phyloP scores from a whole-genome alignment of 2,113 vertebrate species.

The Pollimyrus isidori region DNA sequence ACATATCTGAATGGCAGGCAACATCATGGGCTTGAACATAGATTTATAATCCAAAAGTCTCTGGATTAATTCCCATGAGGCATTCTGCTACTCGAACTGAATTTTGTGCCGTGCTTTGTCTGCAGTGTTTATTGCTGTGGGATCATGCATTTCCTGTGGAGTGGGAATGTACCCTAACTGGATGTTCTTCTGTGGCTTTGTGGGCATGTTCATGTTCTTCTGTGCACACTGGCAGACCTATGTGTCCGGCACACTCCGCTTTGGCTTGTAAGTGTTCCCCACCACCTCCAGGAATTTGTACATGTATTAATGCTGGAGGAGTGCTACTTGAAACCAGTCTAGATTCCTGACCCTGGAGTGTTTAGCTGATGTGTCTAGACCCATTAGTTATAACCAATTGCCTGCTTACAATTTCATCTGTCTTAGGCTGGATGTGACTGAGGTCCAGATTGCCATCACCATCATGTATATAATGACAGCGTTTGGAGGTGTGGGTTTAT shows the following conservation, averaged over 20 bases:
- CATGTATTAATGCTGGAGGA: not conserved
- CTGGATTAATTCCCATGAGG: not conserved
- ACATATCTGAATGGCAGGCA: not conserved
- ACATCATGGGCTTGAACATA: not conserved
- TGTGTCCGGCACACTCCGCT: constrained; percentile 85
- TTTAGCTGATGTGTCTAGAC: not conserved
- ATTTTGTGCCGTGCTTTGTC: constrained; percentile 26
- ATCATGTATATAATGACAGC: constrained; percentile 76
- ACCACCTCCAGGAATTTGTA: not conserved
- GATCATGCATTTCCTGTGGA: constrained; percentile 76
- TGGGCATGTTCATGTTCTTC: constrained; percentile 96
- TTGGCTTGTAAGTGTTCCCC: constrained; percentile 76
- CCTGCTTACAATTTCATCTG: constrained; percentile 13
- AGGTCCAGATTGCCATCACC: constrained; percentile 80
- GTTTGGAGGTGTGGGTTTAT: constrained; percentile 72
- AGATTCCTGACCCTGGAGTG: not conserved
- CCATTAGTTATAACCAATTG: not conserved
- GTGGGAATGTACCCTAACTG: constrained; percentile 75
- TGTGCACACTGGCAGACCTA: constrained; percentile 99
- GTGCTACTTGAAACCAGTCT: not conserved
- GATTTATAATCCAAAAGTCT: not conserved
- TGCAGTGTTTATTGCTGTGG: constrained; percentile 84
- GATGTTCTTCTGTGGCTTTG: constrained; percentile 90
- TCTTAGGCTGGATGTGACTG: constrained; percentile 86
- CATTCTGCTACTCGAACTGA: not conserved